phyloP scores from a whole-genome alignment of 2,888 invertebrate species.

The Lordiphosa andalusiaca region DNA sequence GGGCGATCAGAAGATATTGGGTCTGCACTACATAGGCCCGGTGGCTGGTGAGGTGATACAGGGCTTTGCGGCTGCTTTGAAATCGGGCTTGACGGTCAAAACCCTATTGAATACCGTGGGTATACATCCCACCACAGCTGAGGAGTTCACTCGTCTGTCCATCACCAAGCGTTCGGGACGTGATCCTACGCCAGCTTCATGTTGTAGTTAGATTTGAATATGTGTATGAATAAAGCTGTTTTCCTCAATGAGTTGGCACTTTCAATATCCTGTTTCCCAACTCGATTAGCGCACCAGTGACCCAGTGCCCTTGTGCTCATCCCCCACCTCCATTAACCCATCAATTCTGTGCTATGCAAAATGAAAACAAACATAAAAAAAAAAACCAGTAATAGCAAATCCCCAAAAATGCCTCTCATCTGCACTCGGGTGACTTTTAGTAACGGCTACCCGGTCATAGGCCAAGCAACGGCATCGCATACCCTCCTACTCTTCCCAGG shows the following conservation, averaged over 20 bases:
- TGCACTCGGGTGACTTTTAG: conserved; percentile 17
- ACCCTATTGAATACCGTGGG: conserved; percentile 90
- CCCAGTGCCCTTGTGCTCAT: too few relatives aligned
- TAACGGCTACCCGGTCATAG: conserved; percentile 13
- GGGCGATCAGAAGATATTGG: conserved; percentile 88
- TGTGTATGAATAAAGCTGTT: background rate
- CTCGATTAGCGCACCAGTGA: too few relatives aligned
- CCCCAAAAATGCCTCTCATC: conserved; percentile 5
- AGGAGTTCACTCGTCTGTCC: conserved; percentile 93
- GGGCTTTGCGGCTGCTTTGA: conserved; percentile 93
- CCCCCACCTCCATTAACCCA: too few relatives aligned
- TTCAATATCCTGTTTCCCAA: too few relatives aligned
- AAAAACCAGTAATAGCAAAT: too few relatives aligned
- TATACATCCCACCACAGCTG: conserved; percentile 94
- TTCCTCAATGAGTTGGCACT: too few relatives aligned
- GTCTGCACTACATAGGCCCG: conserved; percentile 94
- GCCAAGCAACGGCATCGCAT: conserved; percentile 1
- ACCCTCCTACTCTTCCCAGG: too few relatives aligned
- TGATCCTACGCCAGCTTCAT: conserved; percentile 93
- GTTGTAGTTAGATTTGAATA: conserved; percentile 91
- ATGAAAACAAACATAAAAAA: too few relatives aligned
- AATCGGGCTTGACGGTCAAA: conserved; percentile 90
- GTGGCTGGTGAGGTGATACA: conserved; percentile 96
- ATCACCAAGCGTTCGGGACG: conserved; percentile 95
- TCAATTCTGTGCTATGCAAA: too few relatives aligned